These are phyloP conservation scores for Heliconius eleuchia DNA, from an alignment of 1,140 invertebrate species.

Conservation along the genomic window DNA sequence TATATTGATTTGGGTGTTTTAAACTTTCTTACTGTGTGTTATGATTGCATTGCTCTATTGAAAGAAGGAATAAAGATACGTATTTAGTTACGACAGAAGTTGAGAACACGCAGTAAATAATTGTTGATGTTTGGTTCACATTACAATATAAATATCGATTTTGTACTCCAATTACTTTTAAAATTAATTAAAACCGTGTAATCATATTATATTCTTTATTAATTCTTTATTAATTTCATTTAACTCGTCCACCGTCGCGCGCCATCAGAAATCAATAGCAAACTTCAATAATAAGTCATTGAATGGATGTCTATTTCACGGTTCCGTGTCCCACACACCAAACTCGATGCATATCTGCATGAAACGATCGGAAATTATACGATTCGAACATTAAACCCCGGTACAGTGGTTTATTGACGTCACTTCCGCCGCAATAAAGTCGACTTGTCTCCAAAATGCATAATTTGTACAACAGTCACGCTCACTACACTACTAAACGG, in stretches of 20 bases:
- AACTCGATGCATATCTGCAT: constrained; percentile 57
- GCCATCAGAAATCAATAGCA: constrained; percentile 6
- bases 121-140: neutral
- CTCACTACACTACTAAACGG: constrained; percentile 76
- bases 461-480: constrained; percentile 79
- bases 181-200: neutral
- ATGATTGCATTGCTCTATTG: too few relatives aligned
- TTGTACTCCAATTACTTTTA: neutral
- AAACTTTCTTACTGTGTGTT: neutral
- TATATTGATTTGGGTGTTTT: neutral
- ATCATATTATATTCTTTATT: neutral
- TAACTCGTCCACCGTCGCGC: neutral
- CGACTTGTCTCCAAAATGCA: constrained; percentile 77
- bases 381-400: constrained; percentile 69
- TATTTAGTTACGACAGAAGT: neutral
- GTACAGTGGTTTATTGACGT: constrained; percentile 77
- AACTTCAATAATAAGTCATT: constrained; percentile 29
- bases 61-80: neutral
- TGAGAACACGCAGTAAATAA: too few relatives aligned
- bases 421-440: constrained; percentile 79
- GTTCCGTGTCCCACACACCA: constrained; percentile 51
- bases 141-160: neutral
- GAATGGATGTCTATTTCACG: constrained; percentile 26
- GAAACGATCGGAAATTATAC: constrained; percentile 71
- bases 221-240: neutral